These are phyloP conservation scores for Urocitellus parryii DNA, from an alignment of 2,113 vertebrate species.

Conservation along the genomic window DNA sequence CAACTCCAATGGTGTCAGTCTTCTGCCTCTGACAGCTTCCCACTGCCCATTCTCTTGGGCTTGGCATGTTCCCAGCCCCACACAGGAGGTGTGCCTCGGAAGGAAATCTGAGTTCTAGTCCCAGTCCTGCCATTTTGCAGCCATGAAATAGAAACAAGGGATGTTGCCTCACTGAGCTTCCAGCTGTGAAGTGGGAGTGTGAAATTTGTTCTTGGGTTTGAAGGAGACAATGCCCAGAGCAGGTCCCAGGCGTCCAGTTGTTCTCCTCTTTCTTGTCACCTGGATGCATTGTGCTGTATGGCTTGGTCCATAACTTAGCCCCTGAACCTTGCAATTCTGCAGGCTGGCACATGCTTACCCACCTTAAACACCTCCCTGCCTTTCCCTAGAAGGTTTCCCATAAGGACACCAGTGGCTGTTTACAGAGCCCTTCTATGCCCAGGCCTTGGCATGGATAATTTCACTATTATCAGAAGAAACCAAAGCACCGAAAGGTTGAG, in stretches of 20 bases:
- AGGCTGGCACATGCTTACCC: neutral
- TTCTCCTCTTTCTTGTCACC: neutral
- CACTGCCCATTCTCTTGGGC: neutral
- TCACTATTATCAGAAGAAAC: neutral
- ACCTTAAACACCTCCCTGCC: neutral
- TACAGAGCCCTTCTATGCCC: neutral
- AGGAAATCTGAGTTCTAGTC: neutral
- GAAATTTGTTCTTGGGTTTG: neutral
- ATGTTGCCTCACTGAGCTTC: neutral
- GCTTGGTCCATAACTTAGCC: neutral
- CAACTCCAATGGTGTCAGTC: neutral
- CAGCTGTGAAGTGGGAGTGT: neutral
- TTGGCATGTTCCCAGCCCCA: neutral
- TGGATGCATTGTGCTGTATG: neutral
- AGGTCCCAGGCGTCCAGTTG: neutral
- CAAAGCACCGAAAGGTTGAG: neutral
- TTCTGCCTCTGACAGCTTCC: neutral
- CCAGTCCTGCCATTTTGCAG: neutral
- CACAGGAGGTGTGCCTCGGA: neutral
- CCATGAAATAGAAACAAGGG: neutral
- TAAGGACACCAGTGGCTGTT: neutral
- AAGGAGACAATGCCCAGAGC: neutral
- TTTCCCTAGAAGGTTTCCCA: neutral
- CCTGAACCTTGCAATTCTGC: neutral
- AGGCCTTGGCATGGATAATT: neutral